These are phyloP conservation scores for Theodoxus fluviatilis DNA, from an alignment of 2,888 invertebrate genomes.

Conservation along the genomic window DNA sequence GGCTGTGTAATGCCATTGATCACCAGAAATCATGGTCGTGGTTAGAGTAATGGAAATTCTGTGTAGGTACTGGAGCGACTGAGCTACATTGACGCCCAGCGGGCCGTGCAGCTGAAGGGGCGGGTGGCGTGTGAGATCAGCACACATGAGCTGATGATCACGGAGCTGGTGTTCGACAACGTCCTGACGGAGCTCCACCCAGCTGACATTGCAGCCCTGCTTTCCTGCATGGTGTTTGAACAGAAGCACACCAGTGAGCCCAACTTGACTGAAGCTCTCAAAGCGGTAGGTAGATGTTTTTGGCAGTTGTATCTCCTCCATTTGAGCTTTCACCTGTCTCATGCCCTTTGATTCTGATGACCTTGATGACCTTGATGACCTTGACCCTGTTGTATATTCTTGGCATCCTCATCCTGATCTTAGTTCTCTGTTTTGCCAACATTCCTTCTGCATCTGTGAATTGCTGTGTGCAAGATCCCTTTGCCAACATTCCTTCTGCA, in stretches of 20 bases:
- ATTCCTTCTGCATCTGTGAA: too few relatives aligned
- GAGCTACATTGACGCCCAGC: slow-evolving; percentile 78
- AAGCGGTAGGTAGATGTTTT: slow-evolving; percentile 66
- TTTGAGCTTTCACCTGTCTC: too few relatives aligned
- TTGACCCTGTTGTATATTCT: too few relatives aligned
- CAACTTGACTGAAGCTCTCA: slow-evolving; percentile 71
- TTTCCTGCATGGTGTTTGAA: slow-evolving; percentile 93
- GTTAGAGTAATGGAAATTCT: slow-evolving; percentile 18
- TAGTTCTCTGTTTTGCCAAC: too few relatives aligned
- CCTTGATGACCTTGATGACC: too few relatives aligned
- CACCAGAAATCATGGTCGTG: not conserved
- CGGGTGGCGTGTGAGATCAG: slow-evolving; percentile 87
- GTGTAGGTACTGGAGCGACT: slow-evolving; percentile 73
- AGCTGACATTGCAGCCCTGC: slow-evolving; percentile 90
- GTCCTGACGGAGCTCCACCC: slow-evolving; percentile 84
- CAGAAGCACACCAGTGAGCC: slow-evolving; percentile 73
- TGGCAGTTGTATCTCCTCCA: not conserved
- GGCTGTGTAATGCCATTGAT: too few relatives aligned
- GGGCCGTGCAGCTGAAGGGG: slow-evolving; percentile 74
- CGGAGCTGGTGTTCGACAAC: slow-evolving; percentile 91
- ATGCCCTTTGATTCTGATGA: too few relatives aligned
- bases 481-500: too few relatives aligned
- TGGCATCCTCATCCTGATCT: too few relatives aligned
- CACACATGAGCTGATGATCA: slow-evolving; percentile 82
- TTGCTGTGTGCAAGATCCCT: too few relatives aligned